phyloP scores from a whole-genome alignment of 2,888 invertebrate genomes.

The Ormia ochracea region DNA sequence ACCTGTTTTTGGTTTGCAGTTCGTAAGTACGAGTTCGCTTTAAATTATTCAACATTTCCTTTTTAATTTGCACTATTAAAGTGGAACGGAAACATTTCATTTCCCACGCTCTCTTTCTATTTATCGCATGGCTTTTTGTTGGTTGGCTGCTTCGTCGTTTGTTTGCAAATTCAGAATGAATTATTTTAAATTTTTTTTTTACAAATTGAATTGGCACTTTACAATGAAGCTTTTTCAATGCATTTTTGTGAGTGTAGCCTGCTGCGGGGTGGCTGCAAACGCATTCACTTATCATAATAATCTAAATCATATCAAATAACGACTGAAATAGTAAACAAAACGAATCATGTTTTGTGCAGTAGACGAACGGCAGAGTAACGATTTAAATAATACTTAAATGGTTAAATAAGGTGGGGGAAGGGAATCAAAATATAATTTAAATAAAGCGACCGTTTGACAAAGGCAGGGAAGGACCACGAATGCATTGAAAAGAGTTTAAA shows the following conservation, averaged over 20 bases:
- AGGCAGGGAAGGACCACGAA: no score
- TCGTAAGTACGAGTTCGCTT: slow-evolving; percentile 24
- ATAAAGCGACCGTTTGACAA: no score
- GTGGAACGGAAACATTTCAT: slow-evolving; percentile 59
- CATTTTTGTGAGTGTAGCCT: background rate
- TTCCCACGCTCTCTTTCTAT: slow-evolving; percentile 41
- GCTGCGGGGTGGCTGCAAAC: background rate
- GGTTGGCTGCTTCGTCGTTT: background rate
- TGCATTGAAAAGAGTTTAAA: no score
- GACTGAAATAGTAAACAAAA: background rate
- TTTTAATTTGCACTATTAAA: slow-evolving; percentile 52
- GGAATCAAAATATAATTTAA: no score
- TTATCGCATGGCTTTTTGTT: background rate
- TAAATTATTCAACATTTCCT: slow-evolving; percentile 57
- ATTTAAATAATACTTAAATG: no score
- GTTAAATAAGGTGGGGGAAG: no score
- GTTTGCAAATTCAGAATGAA: background rate
- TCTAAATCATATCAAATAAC: slow-evolving; percentile 12
- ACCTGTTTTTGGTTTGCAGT: slow-evolving; percentile 32
- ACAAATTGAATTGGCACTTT: slow-evolving; percentile 16
- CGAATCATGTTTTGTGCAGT: background rate
- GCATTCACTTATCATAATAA: background rate
- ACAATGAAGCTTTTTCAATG: background rate
- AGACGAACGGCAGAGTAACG: background rate
- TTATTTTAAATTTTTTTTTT: background rate